Evolutionary conservation across 2,113 vertebrate genomes (phyloP).

Genomic region (Pardalotus punctatus): DNA sequence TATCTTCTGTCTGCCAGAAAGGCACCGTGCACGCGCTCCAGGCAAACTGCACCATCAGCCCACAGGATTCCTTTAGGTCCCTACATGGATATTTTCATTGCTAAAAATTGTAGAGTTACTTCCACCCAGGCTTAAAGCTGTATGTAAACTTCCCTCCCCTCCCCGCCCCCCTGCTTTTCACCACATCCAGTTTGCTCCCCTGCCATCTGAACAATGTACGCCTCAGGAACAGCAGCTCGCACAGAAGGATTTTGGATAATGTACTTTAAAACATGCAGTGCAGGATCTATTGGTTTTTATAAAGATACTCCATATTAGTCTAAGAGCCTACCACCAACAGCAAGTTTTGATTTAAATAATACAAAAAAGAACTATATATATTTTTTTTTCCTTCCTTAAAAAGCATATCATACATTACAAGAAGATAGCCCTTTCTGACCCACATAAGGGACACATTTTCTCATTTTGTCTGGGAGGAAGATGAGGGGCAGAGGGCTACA

Average conservation of each 20-base stretch:
- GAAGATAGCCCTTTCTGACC: not conserved
- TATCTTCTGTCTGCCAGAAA: not conserved
- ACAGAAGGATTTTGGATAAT: not conserved
- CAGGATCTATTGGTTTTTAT: not conserved
- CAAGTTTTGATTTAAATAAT: not conserved
- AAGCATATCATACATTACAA: not conserved
- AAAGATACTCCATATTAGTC: not conserved
- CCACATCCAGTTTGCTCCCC: conserved; percentile 6
- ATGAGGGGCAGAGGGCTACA: not conserved
- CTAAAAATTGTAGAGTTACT: conserved; percentile 44
- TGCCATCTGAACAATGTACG: not conserved
- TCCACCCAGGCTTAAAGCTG: conserved; percentile 1
- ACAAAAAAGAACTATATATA: not conserved
- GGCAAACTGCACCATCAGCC: conserved; percentile 58
- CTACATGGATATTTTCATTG: conserved; percentile 51
- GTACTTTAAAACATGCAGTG: not conserved
- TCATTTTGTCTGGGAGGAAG: not conserved
- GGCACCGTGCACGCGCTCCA: not conserved
- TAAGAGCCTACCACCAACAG: not conserved
- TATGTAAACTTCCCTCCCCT: not conserved
- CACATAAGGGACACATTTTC: not conserved
- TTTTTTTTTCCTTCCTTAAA: not conserved
- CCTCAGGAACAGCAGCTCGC: not conserved
- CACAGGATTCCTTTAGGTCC: conserved; percentile 66
- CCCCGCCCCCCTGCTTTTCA: not conserved